phyloP scores from a whole-genome alignment of 1,140 invertebrate species.

The Anoplolepis gracilipes region DNA sequence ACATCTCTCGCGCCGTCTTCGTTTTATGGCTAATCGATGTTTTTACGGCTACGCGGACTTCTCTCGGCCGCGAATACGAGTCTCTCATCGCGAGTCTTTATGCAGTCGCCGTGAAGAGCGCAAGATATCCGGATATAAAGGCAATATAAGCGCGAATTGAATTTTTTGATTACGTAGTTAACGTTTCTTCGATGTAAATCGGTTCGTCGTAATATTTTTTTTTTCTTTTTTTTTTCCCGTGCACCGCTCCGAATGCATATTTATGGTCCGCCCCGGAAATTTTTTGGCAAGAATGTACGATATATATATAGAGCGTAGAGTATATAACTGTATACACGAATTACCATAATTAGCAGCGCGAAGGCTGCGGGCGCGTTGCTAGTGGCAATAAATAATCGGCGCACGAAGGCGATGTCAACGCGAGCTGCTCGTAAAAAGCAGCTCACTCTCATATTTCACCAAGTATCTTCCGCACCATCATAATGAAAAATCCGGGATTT shows the following conservation, averaged over 20 bases:
- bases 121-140: conserved; percentile 10
- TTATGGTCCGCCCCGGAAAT: neutral
- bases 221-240: neutral
- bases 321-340: neutral
- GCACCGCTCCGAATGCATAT: neutral
- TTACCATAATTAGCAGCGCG: conserved; percentile 40
- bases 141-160: conserved; percentile 38
- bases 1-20: conserved; percentile 59
- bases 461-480: conserved; percentile 31
- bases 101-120: conserved; percentile 2
- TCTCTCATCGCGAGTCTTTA: conserved; percentile 35
- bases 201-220: neutral
- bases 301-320: no score
- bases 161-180: neutral
- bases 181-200: conserved; percentile 21
- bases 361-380: neutral
- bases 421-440: neutral
- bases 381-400: conserved; percentile 34
- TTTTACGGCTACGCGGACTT: conserved; percentile 59
- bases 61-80: conserved; percentile 31
- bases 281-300: neutral
- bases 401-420: conserved; percentile 38
- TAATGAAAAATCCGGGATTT: conserved; percentile 70
- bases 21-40: conserved; percentile 76
- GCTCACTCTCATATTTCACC: conserved; percentile 49